A percentile compares a stretch with the other conserved stretches of the same genome.
These are phyloP conservation scores for Euwallacea similis DNA, from an alignment of 1,140 invertebrate genomes.

Conservation along the genomic window DNA sequence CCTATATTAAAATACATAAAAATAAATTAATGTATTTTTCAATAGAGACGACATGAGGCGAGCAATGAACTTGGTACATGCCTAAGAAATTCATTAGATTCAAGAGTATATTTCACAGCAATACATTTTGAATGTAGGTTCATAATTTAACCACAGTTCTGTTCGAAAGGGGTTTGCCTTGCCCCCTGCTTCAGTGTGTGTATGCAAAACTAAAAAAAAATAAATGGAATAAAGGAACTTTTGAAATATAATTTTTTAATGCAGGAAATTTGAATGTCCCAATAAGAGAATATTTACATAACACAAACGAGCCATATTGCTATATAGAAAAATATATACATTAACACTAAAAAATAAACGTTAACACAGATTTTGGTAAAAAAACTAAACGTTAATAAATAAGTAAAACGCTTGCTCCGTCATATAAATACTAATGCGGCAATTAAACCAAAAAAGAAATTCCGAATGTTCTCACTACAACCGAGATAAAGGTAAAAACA, in stretches of 20 bases:
- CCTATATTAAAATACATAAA: constrained; percentile 12
- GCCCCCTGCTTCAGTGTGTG: not conserved
- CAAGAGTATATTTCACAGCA: not conserved
- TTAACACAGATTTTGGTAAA: constrained; percentile 16
- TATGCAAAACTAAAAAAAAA: not conserved
- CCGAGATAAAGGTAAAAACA: not conserved
- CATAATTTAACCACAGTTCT: not conserved
- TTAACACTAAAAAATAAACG: not conserved
- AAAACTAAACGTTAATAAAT: not conserved
- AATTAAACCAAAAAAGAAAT: not conserved
- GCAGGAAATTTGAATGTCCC: not conserved
- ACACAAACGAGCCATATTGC: constrained; percentile 2
- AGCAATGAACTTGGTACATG: too few relatives aligned
- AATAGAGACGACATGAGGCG: not conserved
- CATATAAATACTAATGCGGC: not conserved
- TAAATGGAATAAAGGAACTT: not conserved
- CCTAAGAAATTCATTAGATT: too few relatives aligned
- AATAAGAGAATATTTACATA: not conserved
- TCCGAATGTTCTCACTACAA: not conserved
- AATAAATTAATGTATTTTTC: constrained; percentile 13
- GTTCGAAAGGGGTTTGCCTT: not conserved
- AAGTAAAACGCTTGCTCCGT: not conserved
- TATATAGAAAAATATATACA: constrained; percentile 9
- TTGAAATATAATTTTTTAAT: not conserved
- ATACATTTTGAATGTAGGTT: not conserved